Evolutionary conservation across 1,140 invertebrate species (phyloP).

Genomic region (Cotesia glomerata): DNA sequence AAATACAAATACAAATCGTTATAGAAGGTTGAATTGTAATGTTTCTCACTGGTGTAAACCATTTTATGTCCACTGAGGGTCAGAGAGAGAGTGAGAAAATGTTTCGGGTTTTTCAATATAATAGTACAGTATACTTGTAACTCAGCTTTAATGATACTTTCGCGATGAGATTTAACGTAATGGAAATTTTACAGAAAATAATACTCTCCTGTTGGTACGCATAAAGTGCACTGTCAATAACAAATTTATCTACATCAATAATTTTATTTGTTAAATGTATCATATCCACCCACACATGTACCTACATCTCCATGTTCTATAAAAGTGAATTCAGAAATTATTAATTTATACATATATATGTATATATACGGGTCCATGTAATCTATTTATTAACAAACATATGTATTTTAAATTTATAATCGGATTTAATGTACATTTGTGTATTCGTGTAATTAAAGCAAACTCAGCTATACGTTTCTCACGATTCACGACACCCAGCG

Average conservation of each 20-base stretch:
- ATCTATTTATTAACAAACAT: too few relatives aligned
- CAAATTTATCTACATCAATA: too few relatives aligned
- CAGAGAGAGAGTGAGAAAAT: not conserved
- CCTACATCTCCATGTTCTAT: too few relatives aligned
- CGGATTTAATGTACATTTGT: too few relatives aligned
- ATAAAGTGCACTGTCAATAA: not conserved
- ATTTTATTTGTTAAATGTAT: not conserved
- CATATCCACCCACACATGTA: not conserved
- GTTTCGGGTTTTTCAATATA: constrained; percentile 1
- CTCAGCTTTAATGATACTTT: constrained; percentile 17
- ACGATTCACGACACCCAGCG: too few relatives aligned
- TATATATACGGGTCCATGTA: too few relatives aligned
- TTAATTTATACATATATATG: not conserved
- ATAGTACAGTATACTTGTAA: not conserved
- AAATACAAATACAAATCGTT: too few relatives aligned
- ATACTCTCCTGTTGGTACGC: not conserved
- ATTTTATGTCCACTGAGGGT: not conserved
- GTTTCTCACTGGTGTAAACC: not conserved
- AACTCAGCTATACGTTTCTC: too few relatives aligned
- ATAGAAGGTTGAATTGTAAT: constrained; percentile 5
- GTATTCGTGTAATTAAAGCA: too few relatives aligned
- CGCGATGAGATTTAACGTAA: constrained; percentile 3
- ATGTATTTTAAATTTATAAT: too few relatives aligned
- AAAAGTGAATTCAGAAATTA: not conserved
- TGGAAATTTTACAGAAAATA: not conserved